Conservation (phyloP, 2,113 vertebrate genomes). For the Tetraodon nigroviridis region DNA sequence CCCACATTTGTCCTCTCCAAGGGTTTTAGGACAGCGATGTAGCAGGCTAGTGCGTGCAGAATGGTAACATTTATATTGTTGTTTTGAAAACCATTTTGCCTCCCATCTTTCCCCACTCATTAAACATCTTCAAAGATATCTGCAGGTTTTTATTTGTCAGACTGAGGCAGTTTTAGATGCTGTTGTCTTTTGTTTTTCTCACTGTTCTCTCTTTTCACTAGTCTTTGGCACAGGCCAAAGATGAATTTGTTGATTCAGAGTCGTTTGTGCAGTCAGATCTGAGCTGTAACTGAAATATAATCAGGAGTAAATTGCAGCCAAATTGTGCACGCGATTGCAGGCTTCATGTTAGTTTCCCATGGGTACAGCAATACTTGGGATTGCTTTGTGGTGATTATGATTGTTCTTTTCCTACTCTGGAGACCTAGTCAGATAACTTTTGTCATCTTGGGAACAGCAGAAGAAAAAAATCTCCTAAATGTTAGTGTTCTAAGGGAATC, state of each 20-base stretch:
- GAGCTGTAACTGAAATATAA: conserved; percentile 9
- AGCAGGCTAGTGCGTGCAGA: conserved; percentile 21
- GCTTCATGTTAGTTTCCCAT: conserved; percentile 6
- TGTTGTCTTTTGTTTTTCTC: conserved; percentile 4
- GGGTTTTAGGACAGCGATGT: conserved; percentile 17
- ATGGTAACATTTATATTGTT: conserved; percentile 27
- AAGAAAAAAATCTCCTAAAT: too few species aligned
- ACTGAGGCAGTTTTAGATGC: conserved; percentile 41
- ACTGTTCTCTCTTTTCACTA: conserved; percentile 29
- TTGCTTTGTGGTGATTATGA: background rate
- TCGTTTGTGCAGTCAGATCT: conserved; percentile 36
- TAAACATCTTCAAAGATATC: conserved; percentile 24
- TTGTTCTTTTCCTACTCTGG: conserved; percentile 2
- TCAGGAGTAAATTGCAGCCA: conserved; percentile 8
- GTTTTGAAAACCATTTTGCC: conserved; percentile 13
- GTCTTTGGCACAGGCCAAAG: conserved; percentile 45
- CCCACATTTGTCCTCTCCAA: conserved; percentile 9
- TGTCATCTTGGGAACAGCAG: background rate
- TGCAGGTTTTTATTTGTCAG: conserved; percentile 45
- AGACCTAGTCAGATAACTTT: conserved; percentile 3
- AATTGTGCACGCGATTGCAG: background rate
- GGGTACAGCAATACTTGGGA: background rate
- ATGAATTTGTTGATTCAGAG: conserved; percentile 38
- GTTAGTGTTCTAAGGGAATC: too few species aligned
- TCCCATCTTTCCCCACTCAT: conserved; percentile 5